These are phyloP conservation scores for Plutella xylostella DNA, from an alignment of 2,888 invertebrate genomes.

Conservation along the genomic window DNA sequence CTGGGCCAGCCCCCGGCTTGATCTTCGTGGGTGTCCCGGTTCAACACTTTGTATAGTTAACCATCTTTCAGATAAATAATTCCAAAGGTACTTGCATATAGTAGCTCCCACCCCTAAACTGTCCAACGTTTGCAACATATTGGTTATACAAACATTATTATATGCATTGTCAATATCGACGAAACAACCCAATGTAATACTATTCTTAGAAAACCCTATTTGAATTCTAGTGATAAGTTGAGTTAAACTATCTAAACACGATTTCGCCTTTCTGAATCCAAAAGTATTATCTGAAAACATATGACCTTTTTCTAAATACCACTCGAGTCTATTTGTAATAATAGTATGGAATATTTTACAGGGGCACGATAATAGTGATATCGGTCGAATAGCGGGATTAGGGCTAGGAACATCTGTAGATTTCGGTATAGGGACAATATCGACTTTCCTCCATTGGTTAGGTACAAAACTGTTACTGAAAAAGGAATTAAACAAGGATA, in stretches of 20 bases:
- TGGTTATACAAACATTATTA: neutral
- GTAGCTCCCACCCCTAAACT: neutral
- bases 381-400: too few species aligned
- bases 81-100: neutral
- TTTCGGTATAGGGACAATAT: slow-evolving; percentile 19
- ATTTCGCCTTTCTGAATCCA: neutral
- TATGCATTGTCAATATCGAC: neutral
- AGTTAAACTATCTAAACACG: neutral
- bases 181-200: neutral
- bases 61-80: neutral
- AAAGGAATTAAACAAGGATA: neutral
- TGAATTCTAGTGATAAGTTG: neutral
- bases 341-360: neutral
- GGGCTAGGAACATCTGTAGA: slow-evolving; percentile 5
- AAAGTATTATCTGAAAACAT: neutral
- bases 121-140: neutral
- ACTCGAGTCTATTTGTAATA: neutral
- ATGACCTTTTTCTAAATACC: neutral
- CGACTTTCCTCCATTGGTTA: slow-evolving; percentile 18
- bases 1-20: neutral
- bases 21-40: neutral
- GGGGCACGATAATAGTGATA: neutral
- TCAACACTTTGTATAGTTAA: too few species aligned
- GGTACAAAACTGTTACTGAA: slow-evolving; percentile 13
- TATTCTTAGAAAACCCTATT: neutral